Evolutionary conservation across 2,888 invertebrate species (phyloP).

Genomic region (Leucophenga maculata): DNA sequence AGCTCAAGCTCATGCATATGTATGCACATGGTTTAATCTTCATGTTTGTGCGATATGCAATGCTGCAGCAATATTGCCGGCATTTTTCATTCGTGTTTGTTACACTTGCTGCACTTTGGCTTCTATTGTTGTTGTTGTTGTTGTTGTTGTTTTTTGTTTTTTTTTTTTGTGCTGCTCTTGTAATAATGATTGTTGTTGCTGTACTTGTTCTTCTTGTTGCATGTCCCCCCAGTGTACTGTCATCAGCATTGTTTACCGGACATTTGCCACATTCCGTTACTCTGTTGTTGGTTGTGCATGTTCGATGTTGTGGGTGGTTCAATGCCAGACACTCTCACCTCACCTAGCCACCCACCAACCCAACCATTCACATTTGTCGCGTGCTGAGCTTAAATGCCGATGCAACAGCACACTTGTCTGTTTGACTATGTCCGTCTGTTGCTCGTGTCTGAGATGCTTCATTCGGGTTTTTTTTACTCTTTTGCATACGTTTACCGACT

Average conservation of each 20-base stretch:
- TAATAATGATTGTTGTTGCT: slow-evolving; percentile 34
- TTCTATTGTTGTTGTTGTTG: not conserved
- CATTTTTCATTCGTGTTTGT: slow-evolving; percentile 33
- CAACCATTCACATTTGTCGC: not conserved
- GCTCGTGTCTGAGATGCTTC: too few species aligned
- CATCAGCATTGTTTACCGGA: slow-evolving; percentile 33
- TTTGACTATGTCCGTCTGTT: too few species aligned
- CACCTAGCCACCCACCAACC: not conserved
- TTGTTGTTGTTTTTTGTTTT: slow-evolving; percentile 8
- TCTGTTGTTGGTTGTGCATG: slow-evolving; percentile 29
- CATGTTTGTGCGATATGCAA: slow-evolving; percentile 1
- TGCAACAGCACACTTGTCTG: too few species aligned
- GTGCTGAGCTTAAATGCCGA: too few species aligned
- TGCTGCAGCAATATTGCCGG: slow-evolving; percentile 12
- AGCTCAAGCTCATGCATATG: not conserved
- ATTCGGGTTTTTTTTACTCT: too few species aligned
- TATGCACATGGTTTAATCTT: slow-evolving; percentile 35
- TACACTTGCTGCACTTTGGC: slow-evolving; percentile 22
- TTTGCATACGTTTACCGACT: slow-evolving; percentile 16
- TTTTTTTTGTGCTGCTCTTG: slow-evolving; percentile 33
- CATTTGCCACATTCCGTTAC: too few species aligned
- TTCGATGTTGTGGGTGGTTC: not conserved
- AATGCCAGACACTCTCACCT: not conserved
- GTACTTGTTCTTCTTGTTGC: slow-evolving; percentile 14
- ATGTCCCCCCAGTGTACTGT: slow-evolving; percentile 21